These are phyloP conservation scores for Paracanthobrama guichenoti DNA, from an alignment of 2,113 vertebrate genomes.

Conservation along the genomic window DNA sequence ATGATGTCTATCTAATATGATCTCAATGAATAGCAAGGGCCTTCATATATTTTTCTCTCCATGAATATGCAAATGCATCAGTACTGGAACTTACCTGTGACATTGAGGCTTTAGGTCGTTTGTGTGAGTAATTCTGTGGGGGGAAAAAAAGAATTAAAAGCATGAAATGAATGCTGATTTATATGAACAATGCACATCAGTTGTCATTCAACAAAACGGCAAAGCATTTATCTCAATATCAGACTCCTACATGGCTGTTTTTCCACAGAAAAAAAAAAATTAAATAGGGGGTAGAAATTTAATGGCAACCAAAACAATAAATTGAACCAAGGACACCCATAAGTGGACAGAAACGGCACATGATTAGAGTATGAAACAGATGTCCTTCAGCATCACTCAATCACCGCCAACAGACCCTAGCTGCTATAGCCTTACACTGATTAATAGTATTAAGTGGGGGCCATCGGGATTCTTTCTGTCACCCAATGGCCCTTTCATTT, in stretches of 20 bases:
- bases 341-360: slow-evolving; percentile 30
- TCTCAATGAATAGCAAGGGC: neutral
- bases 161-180: neutral
- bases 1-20: neutral
- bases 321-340: slow-evolving; percentile 32
- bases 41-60: neutral
- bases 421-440: slow-evolving; percentile 46
- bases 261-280: neutral
- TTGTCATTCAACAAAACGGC: neutral
- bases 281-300: neutral
- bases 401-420: slow-evolving; percentile 39
- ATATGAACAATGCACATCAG: neutral
- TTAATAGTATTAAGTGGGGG: slow-evolving; percentile 52
- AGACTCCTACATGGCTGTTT: neutral
- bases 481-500: slow-evolving; percentile 46
- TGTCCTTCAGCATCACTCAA: slow-evolving; percentile 40
- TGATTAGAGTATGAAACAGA: slow-evolving; percentile 24
- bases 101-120: slow-evolving; percentile 84
- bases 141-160: slow-evolving; percentile 38
- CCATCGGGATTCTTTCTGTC: slow-evolving; percentile 40
- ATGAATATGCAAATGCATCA: neutral
- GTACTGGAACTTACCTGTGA: slow-evolving; percentile 77
- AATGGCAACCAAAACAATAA: slow-evolving; percentile 27
- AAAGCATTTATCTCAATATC: slow-evolving; percentile 25
- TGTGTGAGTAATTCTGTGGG: slow-evolving; percentile 84